Evolutionary conservation across 2,888 invertebrate species (phyloP).

Genomic region (Dasypogon diadema): DNA sequence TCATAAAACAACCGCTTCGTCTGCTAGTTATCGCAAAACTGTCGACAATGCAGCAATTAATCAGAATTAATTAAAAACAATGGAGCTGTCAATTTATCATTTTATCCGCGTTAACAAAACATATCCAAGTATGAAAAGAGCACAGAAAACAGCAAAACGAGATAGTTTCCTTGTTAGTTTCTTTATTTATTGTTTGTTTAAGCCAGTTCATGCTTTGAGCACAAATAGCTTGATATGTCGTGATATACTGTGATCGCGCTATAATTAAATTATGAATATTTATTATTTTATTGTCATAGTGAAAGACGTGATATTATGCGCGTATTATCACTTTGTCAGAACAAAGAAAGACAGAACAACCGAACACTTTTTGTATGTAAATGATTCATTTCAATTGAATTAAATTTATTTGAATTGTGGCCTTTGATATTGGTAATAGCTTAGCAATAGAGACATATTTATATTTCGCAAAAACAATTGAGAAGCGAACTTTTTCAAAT

Average conservation of each 20-base stretch:
- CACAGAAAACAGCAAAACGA: not conserved
- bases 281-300: conserved; percentile 41
- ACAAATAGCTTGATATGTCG: not conserved
- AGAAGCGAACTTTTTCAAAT: no score
- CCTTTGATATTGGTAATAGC: conserved; percentile 19
- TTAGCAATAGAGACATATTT: conserved; percentile 39
- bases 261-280: conserved; percentile 46
- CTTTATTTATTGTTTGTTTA: not conserved
- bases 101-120: conserved; percentile 34
- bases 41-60: conserved; percentile 38
- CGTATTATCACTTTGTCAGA: conserved; percentile 18
- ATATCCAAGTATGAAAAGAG: not conserved
- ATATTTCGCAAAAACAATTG: conserved; percentile 25
- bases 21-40: conserved; percentile 19
- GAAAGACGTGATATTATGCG: conserved; percentile 45
- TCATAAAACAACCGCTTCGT: conserved; percentile 3
- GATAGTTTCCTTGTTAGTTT: conserved; percentile 14
- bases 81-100: conserved; percentile 38
- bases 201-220: not conserved
- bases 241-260: conserved; percentile 1
- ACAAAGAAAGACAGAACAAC: not conserved
- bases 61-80: conserved; percentile 49
- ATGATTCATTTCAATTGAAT: conserved; percentile 39
- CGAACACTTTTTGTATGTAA: conserved; percentile 14
- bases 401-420: conserved; percentile 44